Evolutionary conservation across 2,888 invertebrate genomes (phyloP).

Genomic region (Allolobophora icterica): DNA sequence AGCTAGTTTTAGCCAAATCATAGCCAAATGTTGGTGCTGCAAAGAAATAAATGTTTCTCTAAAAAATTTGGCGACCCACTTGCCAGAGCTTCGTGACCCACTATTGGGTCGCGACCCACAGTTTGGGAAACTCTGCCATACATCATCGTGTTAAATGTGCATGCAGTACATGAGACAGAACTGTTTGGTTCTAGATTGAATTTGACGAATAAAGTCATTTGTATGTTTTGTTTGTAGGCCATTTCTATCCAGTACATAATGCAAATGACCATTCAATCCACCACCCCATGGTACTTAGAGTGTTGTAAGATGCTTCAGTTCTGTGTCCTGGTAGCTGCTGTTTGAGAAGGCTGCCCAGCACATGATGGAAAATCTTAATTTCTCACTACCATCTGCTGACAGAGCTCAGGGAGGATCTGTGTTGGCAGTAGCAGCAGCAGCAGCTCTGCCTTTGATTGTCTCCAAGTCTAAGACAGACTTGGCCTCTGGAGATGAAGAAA

Average conservation of each 20-base stretch:
- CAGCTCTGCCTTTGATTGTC: not conserved
- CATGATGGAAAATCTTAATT: slow-evolving; percentile 5
- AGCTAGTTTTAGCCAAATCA: too few species aligned
- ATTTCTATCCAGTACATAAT: not conserved
- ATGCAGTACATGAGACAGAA: too few species aligned
- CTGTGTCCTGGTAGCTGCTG: not conserved
- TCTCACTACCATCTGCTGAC: not conserved
- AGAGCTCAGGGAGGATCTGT: not conserved
- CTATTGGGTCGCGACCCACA: too few species aligned
- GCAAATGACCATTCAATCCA: not conserved
- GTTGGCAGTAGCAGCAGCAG: not conserved
- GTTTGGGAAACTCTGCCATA: too few species aligned
- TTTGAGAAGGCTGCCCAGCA: not conserved
- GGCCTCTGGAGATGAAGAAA: not conserved
- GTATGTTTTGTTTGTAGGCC: not conserved
- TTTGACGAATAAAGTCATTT: not conserved
- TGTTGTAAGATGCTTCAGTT: not conserved
- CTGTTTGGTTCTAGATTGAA: too few species aligned
- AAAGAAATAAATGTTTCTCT: too few species aligned
- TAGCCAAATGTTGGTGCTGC: too few species aligned
- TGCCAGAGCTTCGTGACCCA: too few species aligned
- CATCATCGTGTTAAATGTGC: too few species aligned
- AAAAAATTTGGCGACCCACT: too few species aligned
- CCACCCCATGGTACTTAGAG: not conserved
- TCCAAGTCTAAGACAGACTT: not conserved